phyloP scores from a whole-genome alignment of 2,888 invertebrate species.

The Apomyelois bistriatella region DNA sequence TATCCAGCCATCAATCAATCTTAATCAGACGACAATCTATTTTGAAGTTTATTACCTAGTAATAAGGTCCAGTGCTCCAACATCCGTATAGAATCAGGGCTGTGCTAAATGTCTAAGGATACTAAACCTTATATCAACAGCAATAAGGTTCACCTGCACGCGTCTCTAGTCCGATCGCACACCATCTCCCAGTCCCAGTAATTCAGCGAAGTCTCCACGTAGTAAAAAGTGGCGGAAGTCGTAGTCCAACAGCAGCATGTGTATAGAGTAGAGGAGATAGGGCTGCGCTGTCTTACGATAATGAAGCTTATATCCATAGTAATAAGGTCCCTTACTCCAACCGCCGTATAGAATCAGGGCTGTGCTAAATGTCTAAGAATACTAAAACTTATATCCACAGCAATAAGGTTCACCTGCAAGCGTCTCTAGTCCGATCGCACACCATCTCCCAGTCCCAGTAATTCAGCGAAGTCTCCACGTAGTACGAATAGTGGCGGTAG shows the following conservation, averaged over 20 bases:
- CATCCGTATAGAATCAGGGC: no score
- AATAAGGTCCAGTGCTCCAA: no score
- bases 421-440: constrained; percentile 91
- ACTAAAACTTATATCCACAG: background rate
- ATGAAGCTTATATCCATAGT: no score
- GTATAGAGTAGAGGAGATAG: constrained; percentile 93
- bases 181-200: constrained; percentile 63
- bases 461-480: constrained; percentile 96
- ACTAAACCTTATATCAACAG: background rate
- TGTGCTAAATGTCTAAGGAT: no score
- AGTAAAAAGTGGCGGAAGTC: constrained; percentile 97
- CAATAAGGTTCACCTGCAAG: constrained; percentile 78
- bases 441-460: constrained; percentile 95
- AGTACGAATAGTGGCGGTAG: constrained; percentile 96
- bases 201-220: no score
- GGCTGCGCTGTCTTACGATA: constrained; percentile 85
- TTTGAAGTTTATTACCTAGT: no score
- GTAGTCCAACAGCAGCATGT: constrained; percentile 98
- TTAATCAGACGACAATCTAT: no score
- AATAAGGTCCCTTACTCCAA: no score
- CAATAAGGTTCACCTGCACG: constrained; percentile 78
- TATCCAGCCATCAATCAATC: no score
- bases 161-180: constrained; percentile 88
- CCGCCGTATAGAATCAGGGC: no score
- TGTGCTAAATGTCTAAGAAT: no score